Conservation (phyloP, 2,113 vertebrate species). For the Panthera leo region DNA sequence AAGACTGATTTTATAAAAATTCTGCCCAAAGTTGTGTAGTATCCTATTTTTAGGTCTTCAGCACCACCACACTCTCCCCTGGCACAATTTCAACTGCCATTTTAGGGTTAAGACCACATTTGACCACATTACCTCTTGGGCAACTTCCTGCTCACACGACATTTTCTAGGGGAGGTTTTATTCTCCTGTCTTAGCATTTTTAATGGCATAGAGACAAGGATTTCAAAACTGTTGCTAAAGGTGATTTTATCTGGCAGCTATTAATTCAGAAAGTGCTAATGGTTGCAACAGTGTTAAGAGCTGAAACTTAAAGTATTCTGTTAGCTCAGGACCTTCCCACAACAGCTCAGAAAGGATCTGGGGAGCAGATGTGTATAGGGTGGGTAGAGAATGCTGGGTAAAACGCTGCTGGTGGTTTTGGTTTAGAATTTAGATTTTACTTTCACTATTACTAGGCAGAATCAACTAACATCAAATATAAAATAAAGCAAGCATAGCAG, state of each 20-base stretch:
- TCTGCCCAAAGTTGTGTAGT: background rate
- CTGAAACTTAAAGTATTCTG: conserved; percentile 48
- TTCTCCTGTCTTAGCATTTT: conserved; percentile 12
- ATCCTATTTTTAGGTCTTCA: conserved; percentile 31
- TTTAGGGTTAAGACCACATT: conserved; percentile 29
- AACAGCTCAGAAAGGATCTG: background rate
- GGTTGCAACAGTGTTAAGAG: conserved; percentile 1
- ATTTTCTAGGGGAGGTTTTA: conserved; percentile 14
- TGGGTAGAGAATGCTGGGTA: background rate
- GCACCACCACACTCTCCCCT: background rate
- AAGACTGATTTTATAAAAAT: conserved; percentile 1
- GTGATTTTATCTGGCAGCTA: conserved; percentile 23
- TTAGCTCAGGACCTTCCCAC: background rate
- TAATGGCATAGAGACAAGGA: background rate
- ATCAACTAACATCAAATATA: conserved; percentile 22
- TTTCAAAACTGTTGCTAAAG: conserved; percentile 39
- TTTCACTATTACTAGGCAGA: conserved; percentile 56
- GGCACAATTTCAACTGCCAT: background rate
- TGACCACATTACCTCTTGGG: background rate
- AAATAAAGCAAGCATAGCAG: conserved; percentile 15
- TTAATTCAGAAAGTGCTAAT: conserved; percentile 55
- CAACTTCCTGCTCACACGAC: background rate
- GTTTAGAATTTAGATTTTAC: conserved; percentile 54
- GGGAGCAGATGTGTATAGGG: background rate
- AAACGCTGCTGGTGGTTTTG: conserved; percentile 18